Conservation (phyloP, 2,797 vertebrate species). For the Atherinosoma microstoma region DNA sequence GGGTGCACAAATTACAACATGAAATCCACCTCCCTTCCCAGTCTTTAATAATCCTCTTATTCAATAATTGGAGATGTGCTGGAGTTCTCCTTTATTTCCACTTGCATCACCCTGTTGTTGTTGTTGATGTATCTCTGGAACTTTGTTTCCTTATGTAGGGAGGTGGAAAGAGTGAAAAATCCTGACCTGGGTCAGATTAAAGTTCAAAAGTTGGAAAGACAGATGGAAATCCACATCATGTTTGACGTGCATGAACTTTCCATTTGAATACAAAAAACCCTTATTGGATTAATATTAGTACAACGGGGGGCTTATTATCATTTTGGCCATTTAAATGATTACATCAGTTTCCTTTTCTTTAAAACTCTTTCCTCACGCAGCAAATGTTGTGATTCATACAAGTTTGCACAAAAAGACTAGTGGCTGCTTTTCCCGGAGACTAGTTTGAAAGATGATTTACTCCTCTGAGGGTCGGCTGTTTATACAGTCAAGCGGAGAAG, state of each 20-base stretch:
- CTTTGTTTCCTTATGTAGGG: slow-evolving; percentile 4
- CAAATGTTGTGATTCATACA: background rate
- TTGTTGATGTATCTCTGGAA: slow-evolving; percentile 26
- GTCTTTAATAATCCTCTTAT: slow-evolving; percentile 26
- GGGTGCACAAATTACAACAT: slow-evolving; percentile 36
- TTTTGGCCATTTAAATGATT: background rate
- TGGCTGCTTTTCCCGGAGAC: slow-evolving; percentile 29
- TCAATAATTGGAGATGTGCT: background rate
- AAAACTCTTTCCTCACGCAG: background rate
- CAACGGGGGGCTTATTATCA: slow-evolving; percentile 7
- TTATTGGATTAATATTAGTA: background rate
- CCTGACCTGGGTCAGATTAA: slow-evolving; percentile 24
- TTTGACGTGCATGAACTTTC: slow-evolving; percentile 36
- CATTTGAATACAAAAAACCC: background rate
- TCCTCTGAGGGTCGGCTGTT: slow-evolving; percentile 62
- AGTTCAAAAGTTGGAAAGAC: slow-evolving; percentile 42
- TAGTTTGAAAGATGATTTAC: slow-evolving; percentile 63
- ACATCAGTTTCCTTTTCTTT: background rate
- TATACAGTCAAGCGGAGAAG: slow-evolving; percentile 59
- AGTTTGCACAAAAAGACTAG: background rate
- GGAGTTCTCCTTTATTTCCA: slow-evolving; percentile 30
- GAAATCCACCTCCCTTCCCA: slow-evolving; percentile 30
- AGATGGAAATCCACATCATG: slow-evolving; percentile 30
- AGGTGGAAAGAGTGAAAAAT: slow-evolving; percentile 41
- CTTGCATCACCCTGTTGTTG: slow-evolving; percentile 35